A percentile compares a stretch with the other conserved stretches of the same genome.
Evolutionary conservation across 2,113 vertebrate genomes (phyloP).

Genomic region (Lasiurus cinereus): DNA sequence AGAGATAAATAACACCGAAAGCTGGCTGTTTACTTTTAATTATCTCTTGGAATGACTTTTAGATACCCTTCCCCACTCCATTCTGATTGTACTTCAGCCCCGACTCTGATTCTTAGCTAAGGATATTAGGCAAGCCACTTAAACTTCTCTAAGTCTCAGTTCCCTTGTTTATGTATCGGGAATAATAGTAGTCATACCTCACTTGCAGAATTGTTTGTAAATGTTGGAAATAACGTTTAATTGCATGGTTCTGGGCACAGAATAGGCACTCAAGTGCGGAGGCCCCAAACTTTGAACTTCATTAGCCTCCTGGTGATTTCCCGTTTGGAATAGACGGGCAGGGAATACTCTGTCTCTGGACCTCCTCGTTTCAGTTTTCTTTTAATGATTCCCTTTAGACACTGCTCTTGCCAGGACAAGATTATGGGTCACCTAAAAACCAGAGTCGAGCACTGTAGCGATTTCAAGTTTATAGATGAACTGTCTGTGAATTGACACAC

Average conservation of each 20-base stretch:
- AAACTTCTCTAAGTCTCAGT: neutral
- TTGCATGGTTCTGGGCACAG: constrained; percentile 31
- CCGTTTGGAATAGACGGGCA: neutral
- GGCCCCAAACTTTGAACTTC: neutral
- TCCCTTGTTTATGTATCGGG: neutral
- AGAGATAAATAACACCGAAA: neutral
- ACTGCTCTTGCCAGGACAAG: neutral
- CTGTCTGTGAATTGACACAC: neutral
- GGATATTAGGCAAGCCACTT: neutral
- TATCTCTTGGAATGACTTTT: neutral
- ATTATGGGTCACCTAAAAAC: neutral
- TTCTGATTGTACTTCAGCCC: neutral
- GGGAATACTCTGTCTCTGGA: neutral
- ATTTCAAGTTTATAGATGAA: constrained; percentile 27
- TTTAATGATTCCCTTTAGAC: neutral
- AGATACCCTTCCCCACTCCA: neutral
- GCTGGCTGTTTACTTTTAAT: neutral
- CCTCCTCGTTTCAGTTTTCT: constrained; percentile 3
- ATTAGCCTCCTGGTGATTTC: neutral
- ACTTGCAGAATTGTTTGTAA: constrained; percentile 27
- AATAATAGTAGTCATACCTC: constrained; percentile 3
- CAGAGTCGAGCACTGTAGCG: constrained; percentile 4
- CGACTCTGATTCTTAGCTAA: neutral
- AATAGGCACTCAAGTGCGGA: neutral
- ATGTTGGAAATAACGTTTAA: constrained; percentile 9